Evolutionary conservation across 2,888 invertebrate genomes (phyloP), one percentile per base, ranked within the genome.

Genomic region (Sarcophaga subvicina): DNA sequence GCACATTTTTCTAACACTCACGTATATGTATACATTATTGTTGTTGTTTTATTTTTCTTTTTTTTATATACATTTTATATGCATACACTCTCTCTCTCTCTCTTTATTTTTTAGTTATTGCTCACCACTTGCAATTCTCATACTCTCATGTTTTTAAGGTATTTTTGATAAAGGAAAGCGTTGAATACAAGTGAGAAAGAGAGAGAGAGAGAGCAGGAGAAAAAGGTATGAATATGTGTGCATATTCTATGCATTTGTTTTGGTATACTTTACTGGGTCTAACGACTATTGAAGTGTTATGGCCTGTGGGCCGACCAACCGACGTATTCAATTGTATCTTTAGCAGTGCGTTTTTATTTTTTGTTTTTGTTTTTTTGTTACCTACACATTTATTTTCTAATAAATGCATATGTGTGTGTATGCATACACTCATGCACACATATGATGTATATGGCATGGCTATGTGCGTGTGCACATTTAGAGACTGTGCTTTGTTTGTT

Each of bases 211-310:
- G 63, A 64, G 8, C 1, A 66, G n/a, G 67, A 79, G 73, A 37
- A 37, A 37, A 22, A 14, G n/a, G 59, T 80, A 59, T 67, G 17
- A 20, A 67, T 70, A 70, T 37, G 67, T 82, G 75, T 70, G 20
- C 62, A 14, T 10, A 72, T 60, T 47, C 37, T 59, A 37, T 80
- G 64, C 60, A 79, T 73, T 67, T 76, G 67, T 72, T 49, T 63
- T 54, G 49, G 69, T 66, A 73, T 88, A 72, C 75, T 85, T 82
- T 85, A 72, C 80, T 85, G 85, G 80, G 85, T 81, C 83, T 81
- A 79, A 64, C 70, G 78, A 77, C 80, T 86, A 88, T 80, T 88
- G 81, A 86, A 88, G 85, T 87, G 88, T 83, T 86, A 84, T 86
- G 81, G 85, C 80, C 85, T 85, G 81, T 83, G 76, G 86, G 82